phyloP scores from a whole-genome alignment of 1,140 invertebrate genomes.

The Zaprionus camerounensis region DNA sequence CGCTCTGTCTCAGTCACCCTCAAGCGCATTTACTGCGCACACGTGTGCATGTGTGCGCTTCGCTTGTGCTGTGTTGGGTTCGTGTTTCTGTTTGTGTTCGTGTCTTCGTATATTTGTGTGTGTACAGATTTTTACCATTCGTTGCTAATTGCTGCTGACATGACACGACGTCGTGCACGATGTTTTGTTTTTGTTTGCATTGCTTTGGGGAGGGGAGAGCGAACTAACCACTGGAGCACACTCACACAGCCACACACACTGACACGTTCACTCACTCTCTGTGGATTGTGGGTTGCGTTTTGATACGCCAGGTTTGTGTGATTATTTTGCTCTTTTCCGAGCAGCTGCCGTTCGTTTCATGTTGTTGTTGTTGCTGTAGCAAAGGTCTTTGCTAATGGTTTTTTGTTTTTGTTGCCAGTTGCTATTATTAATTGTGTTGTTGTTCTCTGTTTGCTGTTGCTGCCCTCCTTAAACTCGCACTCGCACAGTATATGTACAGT shows the following conservation, averaged over 20 bases:
- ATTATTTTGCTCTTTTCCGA: slow-evolving; percentile 62
- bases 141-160: slow-evolving; percentile 69
- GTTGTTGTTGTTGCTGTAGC: slow-evolving; percentile 13
- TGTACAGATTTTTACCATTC: slow-evolving; percentile 66
- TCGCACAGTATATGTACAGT: slow-evolving; percentile 19
- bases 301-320: slow-evolving; percentile 72
- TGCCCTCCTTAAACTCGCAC: slow-evolving; percentile 50
- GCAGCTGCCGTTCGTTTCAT: slow-evolving; percentile 48
- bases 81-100: slow-evolving; percentile 9
- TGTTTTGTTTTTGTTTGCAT: slow-evolving; percentile 51
- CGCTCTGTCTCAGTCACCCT: slow-evolving; percentile 15
- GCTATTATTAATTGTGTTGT: slow-evolving; percentile 72
- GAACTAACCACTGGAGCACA: slow-evolving; percentile 12
- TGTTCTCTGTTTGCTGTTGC: slow-evolving; percentile 46
- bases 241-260: slow-evolving; percentile 6
- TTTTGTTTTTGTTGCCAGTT: slow-evolving; percentile 57
- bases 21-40: slow-evolving; percentile 7
- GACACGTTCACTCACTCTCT: slow-evolving; percentile 23
- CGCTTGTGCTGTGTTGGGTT: neutral
- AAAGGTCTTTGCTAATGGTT: slow-evolving; percentile 56
- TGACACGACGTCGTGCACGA: slow-evolving; percentile 38
- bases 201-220: slow-evolving; percentile 5
- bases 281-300: slow-evolving; percentile 75
- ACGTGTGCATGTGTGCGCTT: neutral
- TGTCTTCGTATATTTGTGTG: slow-evolving; percentile 12